phyloP scores from a whole-genome alignment of 2,113 vertebrate species.

The Pteronura brasiliensis region DNA sequence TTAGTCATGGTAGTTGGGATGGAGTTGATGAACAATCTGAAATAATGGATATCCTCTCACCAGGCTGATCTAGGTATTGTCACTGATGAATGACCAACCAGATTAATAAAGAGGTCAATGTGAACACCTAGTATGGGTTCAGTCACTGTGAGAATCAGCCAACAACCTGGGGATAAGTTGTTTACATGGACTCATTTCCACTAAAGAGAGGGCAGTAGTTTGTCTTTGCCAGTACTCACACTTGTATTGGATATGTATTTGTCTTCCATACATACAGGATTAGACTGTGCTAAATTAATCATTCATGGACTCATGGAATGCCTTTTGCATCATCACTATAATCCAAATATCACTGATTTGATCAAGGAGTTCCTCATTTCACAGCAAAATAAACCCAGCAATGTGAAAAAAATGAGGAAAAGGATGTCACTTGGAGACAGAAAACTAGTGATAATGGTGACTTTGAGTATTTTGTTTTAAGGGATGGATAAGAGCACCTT shows the following conservation, averaged over 20 bases:
- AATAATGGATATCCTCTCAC: background rate
- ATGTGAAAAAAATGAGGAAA: background rate
- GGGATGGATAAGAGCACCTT: accelerated
- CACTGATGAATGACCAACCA: background rate
- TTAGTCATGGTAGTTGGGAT: background rate
- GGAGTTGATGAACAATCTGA: background rate
- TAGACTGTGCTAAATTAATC: background rate
- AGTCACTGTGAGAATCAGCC: background rate
- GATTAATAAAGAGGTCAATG: background rate
- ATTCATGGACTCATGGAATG: background rate
- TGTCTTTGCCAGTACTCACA: background rate
- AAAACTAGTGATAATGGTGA: background rate
- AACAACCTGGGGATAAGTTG: background rate
- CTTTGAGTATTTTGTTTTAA: background rate
- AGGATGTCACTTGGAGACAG: background rate
- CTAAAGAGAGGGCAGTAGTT: background rate
- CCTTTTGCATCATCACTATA: background rate
- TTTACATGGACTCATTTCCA: background rate
- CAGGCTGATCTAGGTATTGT: background rate
- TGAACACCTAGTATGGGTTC: background rate
- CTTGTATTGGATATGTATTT: background rate
- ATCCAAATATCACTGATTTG: background rate
- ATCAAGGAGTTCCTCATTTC: background rate
- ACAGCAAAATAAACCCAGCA: background rate
- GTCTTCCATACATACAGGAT: background rate